Base-by-base conservation (phyloP, 1,140 invertebrate species). In the Diachasmimorpha longicaudata region DNA sequence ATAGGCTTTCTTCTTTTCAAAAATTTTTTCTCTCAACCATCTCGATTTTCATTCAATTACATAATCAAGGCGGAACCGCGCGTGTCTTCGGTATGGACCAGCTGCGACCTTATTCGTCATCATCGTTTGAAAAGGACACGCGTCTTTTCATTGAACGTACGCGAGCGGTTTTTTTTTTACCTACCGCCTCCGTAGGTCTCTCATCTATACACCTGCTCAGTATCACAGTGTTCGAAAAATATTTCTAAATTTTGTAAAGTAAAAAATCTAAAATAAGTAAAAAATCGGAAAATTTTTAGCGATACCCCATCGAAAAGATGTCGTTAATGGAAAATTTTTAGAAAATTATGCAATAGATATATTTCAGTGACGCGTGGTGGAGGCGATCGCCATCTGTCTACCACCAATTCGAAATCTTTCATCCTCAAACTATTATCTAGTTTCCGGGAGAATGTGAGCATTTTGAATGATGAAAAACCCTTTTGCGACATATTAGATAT, bases 41-140 rank as follows among this genome's bases (percentile, higher is more conserved):
- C 39, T 73, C 25, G 2, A 31, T 68, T 46, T 16, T 73, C 37
- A 21, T 16, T 23, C 42, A 21, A 58, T 81, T 80, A 71, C 79
- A 74, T 77, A 80, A 81, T 69, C 19, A 63, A 69, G 63, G 70
- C 37, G 63, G 42, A 63, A 58, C 72, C 66, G 77, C 55, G 75
- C 79, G 80, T 79, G 79, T 75, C 77, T 74, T 72, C 19, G 63
- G 71, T 48, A 23, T 16, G 36, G 16, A 68, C 21, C 66, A 68
- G 66, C 66, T 68, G 66, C 36, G 66, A 36, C 16, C 36, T 37
- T 31, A 25, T 66, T 66, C 58, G 31, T 66, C 58, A 66, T 66
- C 23, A 66, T 66, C 36, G 42, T 68, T 68, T 68, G 4, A 68
- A 68, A 68, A 14, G 58, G 55, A 16, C 70, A 76, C 70, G 70